Percentiles rank a stretch among this genome's conserved stretches.
Evolutionary conservation across 2,888 invertebrate species (phyloP).

Genomic region (Deilephila porcellus): DNA sequence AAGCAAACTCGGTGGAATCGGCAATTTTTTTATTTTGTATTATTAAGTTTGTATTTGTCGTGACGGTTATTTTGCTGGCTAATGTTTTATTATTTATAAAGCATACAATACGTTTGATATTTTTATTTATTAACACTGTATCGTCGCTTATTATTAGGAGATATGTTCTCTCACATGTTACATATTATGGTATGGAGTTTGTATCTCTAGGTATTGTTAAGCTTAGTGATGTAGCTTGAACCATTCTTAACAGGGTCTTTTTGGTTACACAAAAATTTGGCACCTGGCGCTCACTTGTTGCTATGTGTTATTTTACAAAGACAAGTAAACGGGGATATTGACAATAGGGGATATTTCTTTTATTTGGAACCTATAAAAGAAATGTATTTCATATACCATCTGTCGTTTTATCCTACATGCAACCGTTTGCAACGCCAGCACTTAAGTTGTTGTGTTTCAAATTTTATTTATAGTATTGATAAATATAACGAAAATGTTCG

Average conservation of each 20-base stretch:
- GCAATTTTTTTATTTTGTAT: neutral
- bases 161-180: conserved; percentile 8
- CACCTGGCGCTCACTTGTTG: conserved; percentile 61
- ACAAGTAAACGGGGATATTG: conserved; percentile 48
- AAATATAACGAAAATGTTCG: conserved; percentile 46
- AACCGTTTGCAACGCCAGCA: conserved; percentile 58
- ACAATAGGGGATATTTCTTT: conserved; percentile 66
- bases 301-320: conserved; percentile 59
- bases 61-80: neutral
- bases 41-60: conserved; percentile 3
- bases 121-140: conserved; percentile 13
- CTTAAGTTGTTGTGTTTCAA: conserved; percentile 59
- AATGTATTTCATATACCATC: conserved; percentile 60
- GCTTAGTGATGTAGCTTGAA: conserved; percentile 56
- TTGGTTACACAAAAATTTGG: conserved; percentile 68
- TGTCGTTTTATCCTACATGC: conserved; percentile 39
- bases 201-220: conserved; percentile 54
- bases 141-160: conserved; percentile 21
- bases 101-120: neutral
- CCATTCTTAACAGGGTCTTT: conserved; percentile 72
- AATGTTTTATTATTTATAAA: neutral
- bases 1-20: conserved; percentile 2
- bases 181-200: conserved; percentile 44
- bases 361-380: conserved; percentile 68
- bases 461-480: conserved; percentile 61